Conservation (phyloP, 2,113 vertebrate species). For the Uria lomvia region DNA sequence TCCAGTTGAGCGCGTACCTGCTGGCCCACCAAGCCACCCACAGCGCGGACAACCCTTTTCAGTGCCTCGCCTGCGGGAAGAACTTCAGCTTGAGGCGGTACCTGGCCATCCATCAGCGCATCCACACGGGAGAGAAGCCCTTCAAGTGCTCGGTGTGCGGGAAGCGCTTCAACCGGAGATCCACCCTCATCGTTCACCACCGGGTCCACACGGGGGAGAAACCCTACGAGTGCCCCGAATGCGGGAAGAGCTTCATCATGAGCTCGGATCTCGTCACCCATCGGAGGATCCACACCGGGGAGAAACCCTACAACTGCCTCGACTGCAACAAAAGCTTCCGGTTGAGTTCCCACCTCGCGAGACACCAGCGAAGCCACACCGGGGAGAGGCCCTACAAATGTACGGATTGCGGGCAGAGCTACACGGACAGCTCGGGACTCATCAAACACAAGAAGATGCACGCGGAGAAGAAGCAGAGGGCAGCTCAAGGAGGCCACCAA, state of each 20-base stretch:
- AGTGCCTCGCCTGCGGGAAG: not conserved
- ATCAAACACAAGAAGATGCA: not conserved
- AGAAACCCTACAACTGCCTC: not conserved
- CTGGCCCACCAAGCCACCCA: conserved; percentile 27
- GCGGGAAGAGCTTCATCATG: conserved; percentile 57
- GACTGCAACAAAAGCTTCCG: conserved; percentile 45
- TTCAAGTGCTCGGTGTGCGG: conserved; percentile 42
- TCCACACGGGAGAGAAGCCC: not conserved
- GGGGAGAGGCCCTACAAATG: conserved; percentile 2
- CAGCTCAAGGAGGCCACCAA: not conserved
- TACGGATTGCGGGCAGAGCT: not conserved
- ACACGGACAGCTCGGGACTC: not conserved
- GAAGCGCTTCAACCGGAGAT: conserved; percentile 58
- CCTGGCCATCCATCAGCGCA: not conserved
- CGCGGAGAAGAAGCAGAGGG: not conserved
- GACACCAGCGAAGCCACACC: conserved; percentile 62
- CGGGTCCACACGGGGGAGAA: conserved; percentile 65
- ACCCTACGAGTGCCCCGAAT: conserved; percentile 56
- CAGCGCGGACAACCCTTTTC: not conserved
- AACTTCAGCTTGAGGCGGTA: not conserved
- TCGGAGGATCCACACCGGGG: not conserved
- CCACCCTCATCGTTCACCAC: conserved; percentile 49
- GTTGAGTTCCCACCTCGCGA: conserved; percentile 45
- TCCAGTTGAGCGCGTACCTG: conserved; percentile 31
- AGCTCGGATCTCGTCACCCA: not conserved